These are phyloP conservation scores for Oryzias sinensis DNA, from an alignment of 2,797 vertebrate genomes.

Conservation along the genomic window DNA sequence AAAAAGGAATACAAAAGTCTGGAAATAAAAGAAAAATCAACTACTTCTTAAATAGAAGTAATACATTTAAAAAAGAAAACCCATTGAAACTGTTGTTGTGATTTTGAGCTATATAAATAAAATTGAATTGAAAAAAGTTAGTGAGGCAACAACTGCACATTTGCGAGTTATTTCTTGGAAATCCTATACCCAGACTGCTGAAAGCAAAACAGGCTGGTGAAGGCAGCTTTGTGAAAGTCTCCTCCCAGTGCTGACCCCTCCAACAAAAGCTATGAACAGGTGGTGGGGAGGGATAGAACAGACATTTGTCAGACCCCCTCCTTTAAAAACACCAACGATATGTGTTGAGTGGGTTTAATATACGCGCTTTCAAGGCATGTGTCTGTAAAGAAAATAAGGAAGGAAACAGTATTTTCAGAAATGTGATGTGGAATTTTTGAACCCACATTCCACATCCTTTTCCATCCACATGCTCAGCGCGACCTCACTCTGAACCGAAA, in stretches of 20 bases:
- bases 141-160: too few species aligned
- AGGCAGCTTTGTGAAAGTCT: constrained; percentile 69
- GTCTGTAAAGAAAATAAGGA: constrained; percentile 6
- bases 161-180: constrained; percentile 5
- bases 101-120: too few species aligned
- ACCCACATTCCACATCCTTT: constrained; percentile 59
- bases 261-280: constrained; percentile 82
- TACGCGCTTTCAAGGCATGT: constrained; percentile 6
- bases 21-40: not conserved
- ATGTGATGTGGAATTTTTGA: constrained; percentile 26
- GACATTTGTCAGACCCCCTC: constrained; percentile 67
- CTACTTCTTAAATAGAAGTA: not conserved
- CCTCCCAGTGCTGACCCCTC: constrained; percentile 66
- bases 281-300: constrained; percentile 71
- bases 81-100: too few species aligned
- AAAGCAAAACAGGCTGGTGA: constrained; percentile 51
- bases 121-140: too few species aligned
- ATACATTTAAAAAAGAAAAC: too few species aligned
- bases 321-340: too few species aligned
- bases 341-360: not conserved
- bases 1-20: too few species aligned
- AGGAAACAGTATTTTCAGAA: constrained; percentile 14
- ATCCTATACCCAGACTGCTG: constrained; percentile 13
- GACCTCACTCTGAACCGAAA: constrained; percentile 73
- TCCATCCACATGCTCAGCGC: constrained; percentile 58